Conservation (phyloP, 2,113 vertebrate species). For the Cyanoderma ruficeps region DNA sequence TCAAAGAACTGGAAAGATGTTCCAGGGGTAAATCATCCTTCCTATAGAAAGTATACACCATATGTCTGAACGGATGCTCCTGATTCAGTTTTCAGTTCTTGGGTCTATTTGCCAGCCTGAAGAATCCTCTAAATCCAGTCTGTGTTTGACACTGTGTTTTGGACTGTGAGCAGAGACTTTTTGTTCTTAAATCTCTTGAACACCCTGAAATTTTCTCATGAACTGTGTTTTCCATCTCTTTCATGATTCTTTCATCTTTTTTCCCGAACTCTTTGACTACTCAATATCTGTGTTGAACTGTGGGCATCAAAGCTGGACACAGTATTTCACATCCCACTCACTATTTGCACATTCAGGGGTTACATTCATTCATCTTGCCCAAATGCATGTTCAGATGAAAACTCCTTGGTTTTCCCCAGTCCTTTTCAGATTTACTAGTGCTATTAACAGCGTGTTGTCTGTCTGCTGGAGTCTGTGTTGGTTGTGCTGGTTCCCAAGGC, state of each 20-base stretch:
- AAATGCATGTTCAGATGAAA: not conserved
- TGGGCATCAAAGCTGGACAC: not conserved
- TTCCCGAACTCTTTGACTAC: not conserved
- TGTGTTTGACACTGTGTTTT: not conserved
- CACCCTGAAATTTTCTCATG: not conserved
- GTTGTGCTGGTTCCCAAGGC: not conserved
- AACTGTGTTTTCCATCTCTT: not conserved
- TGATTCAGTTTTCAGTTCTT: not conserved
- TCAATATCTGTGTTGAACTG: not conserved
- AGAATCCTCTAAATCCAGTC: not conserved
- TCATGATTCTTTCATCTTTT: not conserved
- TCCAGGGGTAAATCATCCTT: not conserved
- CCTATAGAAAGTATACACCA: not conserved
- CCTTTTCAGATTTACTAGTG: not conserved
- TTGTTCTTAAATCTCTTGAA: not conserved
- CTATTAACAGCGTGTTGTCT: accelerated
- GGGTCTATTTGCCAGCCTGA: not conserved
- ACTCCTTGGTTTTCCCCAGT: not conserved
- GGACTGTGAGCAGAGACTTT: not conserved
- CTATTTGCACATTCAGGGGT: not conserved
- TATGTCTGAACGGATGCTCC: not conserved
- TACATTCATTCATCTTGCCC: not conserved
- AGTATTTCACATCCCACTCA: not conserved
- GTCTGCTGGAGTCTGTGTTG: not conserved
- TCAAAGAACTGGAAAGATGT: not conserved